phyloP scores from a whole-genome alignment of 2,113 vertebrate genomes.

The Tapirus terrestris region DNA sequence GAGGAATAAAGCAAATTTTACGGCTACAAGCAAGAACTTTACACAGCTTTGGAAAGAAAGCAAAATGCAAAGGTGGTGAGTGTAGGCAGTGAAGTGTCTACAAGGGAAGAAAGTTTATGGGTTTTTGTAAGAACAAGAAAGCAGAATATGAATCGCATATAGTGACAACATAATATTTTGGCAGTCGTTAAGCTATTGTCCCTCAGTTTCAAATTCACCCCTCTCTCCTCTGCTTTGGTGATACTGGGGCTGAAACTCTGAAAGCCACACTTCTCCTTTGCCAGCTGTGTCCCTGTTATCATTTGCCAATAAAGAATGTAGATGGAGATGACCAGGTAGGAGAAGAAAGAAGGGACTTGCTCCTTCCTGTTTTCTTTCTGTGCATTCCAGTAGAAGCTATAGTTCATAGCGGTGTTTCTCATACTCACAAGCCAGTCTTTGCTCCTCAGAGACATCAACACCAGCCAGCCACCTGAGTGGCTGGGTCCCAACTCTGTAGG shows the following conservation, averaged over 20 bases:
- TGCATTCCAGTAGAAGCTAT: not conserved
- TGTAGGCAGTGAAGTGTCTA: not conserved
- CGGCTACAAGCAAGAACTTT: not conserved
- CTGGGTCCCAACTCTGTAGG: not conserved
- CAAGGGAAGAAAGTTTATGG: not conserved
- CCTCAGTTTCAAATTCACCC: not conserved
- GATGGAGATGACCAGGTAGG: too few species aligned
- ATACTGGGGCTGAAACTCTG: not conserved
- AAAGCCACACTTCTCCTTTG: not conserved
- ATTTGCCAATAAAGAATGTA: not conserved
- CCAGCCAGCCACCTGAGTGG: not conserved
- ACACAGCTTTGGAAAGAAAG: not conserved
- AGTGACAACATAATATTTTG: not conserved
- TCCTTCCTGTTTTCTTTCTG: not conserved
- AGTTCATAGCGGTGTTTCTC: not conserved
- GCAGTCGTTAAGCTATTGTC: not conserved
- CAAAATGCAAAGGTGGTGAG: not conserved
- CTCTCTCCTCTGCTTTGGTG: not conserved
- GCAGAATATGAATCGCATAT: not conserved
- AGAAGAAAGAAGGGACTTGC: not conserved
- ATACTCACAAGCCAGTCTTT: not conserved
- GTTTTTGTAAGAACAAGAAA: not conserved
- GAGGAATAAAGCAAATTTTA: conserved; percentile 2
- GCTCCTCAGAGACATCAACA: not conserved
- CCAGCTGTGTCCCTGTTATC: not conserved